Evolutionary conservation across 2,113 vertebrate species (phyloP), one percentile per base, ranked within the genome.

Genomic region (Sarotherodon lohbergeri): DNA sequence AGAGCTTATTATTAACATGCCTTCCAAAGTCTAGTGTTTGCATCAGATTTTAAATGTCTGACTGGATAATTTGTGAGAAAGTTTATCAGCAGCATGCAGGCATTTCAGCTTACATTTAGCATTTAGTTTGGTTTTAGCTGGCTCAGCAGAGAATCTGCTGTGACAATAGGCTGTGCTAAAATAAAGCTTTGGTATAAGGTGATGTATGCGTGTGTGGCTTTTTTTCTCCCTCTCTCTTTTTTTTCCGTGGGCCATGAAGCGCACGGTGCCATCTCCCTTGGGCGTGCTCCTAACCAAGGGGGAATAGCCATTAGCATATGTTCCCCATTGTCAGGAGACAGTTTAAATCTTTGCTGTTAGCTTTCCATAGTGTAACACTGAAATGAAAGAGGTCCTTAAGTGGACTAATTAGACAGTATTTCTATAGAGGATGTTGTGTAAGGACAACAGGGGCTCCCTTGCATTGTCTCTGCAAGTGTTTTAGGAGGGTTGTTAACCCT

Each of bases 331-430:
- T 96, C 89, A 90, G 92, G 84, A 93, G 93, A 96, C 96, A 96
- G 96, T 97, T 97, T 96, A 95, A 95, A 95, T 96, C 92, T 95
- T 91, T 93, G 91, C 95, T 93, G 91, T 94, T 92, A 94, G 94
- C 94, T 93, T 94, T 96, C 93, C 91, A 91, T 95, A 93, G 95
- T 96, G 94, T 94, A 92, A 95, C 93, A 91, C 88, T 91, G 89
- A 92, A 94, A 93, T 89, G 92, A 96, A 96, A 95, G 93, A 92
- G 95, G 90, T 88, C 78, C 90, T 91, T 94, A 95, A 95, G 94
- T 94, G 88, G 94, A 92, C 93, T 96, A 96, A 96, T 97, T 95
- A 94, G 94, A 94, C 92, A 90, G 85, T 89, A 87, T 94, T 91
- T 87, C 87, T 87, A 68, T 89, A 88, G 52, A 24, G 83, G 50